These are phyloP conservation scores for Falco rusticolus DNA, from an alignment of 2,797 vertebrate species.

Conservation along the genomic window DNA sequence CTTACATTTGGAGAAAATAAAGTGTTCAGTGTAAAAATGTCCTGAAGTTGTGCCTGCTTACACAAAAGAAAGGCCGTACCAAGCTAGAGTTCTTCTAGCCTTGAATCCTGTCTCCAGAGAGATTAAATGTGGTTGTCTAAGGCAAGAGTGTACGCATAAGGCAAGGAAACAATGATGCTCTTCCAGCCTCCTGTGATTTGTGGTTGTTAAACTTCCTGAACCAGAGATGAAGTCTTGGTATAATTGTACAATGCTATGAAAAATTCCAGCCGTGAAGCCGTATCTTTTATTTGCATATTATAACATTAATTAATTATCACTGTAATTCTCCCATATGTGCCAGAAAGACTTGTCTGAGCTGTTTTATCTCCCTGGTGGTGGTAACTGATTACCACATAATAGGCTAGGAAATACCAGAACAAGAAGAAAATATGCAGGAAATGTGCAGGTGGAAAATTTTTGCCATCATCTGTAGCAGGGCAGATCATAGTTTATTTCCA, in stretches of 20 bases:
- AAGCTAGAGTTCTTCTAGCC: not conserved
- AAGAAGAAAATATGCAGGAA: not conserved
- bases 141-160: not conserved
- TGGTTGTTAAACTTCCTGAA: not conserved
- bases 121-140: not conserved
- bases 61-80: not conserved
- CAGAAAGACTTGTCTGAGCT: not conserved
- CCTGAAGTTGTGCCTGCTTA: not conserved
- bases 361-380: not conserved
- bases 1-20: not conserved
- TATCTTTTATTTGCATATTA: not conserved
- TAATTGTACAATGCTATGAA: not conserved
- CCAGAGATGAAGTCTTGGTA: not conserved
- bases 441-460: not conserved
- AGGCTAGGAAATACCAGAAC: not conserved
- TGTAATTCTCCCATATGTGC: not conserved
- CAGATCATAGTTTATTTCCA: conserved; percentile 18
- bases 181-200: not conserved
- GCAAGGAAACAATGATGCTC: not conserved
- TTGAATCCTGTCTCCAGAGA: not conserved
- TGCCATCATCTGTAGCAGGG: not conserved
- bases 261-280: not conserved
- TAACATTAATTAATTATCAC: not conserved
- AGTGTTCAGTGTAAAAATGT: not conserved
- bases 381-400: not conserved